Percentiles rank a stretch among this genome's conserved stretches.
Conservation (phyloP, 1,140 invertebrate species). For the Physella acuta region DNA sequence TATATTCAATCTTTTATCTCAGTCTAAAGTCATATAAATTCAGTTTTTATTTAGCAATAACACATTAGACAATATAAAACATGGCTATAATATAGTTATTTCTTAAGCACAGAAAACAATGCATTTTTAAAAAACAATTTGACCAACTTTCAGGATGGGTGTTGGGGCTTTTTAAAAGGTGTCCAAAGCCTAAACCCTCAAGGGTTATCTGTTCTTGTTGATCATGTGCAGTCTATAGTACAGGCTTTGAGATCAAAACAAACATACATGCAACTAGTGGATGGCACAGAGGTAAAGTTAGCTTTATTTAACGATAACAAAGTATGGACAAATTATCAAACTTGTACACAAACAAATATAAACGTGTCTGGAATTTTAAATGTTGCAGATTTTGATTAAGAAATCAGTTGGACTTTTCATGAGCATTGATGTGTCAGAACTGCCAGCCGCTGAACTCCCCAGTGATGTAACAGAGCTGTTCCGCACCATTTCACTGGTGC, state of each 20-base stretch:
- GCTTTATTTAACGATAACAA: too few relatives aligned
- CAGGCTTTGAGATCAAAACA: conserved; percentile 42
- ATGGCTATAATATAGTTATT: too few relatives aligned
- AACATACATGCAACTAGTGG: conserved; percentile 40
- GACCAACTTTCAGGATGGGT: conserved; percentile 58
- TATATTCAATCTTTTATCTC: too few relatives aligned
- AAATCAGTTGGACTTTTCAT: conserved; percentile 49
- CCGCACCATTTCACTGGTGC: conserved; percentile 51
- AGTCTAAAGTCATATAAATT: too few relatives aligned
- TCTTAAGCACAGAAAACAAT: not conserved
- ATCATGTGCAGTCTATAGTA: conserved; percentile 48
- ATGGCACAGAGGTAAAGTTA: conserved; percentile 56
- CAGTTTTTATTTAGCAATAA: too few relatives aligned
- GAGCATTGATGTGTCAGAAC: conserved; percentile 39
- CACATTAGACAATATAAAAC: too few relatives aligned
- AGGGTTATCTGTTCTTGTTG: conserved; percentile 52
- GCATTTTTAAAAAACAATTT: not conserved
- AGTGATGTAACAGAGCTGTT: conserved; percentile 53
- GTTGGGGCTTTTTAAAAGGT: conserved; percentile 59
- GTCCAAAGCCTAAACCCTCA: conserved; percentile 45
- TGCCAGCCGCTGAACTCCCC: conserved; percentile 35
- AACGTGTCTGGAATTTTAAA: not conserved
- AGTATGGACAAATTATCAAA: too few relatives aligned
- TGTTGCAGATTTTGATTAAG: conserved; percentile 46
- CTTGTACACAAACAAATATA: not conserved